A percentile compares a stretch with the other conserved stretches of the same genome.
Evolutionary conservation across 92 coral and sea anemone species (phyloP).

Genomic region (Palythoa grandiflora): DNA sequence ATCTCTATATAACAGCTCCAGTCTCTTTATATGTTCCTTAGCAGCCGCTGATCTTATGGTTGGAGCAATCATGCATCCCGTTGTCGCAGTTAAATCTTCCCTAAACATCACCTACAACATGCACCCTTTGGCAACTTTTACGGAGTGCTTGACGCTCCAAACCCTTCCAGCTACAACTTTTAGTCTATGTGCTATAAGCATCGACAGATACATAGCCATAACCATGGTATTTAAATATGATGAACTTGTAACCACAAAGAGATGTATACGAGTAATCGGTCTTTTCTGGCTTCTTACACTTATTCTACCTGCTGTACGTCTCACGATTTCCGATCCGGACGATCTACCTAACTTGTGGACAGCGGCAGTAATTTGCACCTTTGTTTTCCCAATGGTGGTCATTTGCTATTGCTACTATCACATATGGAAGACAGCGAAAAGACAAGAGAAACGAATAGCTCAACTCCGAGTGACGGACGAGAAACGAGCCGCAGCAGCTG

Average conservation of each 20-base stretch:
- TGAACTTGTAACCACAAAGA: constrained; percentile 32
- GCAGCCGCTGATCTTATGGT: constrained; percentile 40
- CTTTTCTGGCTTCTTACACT: constrained; percentile 26
- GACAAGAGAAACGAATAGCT: constrained; percentile 5
- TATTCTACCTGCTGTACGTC: constrained; percentile 21
- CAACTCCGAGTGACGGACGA: constrained; percentile 9
- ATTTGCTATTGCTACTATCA: constrained; percentile 44
- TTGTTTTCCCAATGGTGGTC: constrained; percentile 28
- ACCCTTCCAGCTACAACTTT: constrained; percentile 44
- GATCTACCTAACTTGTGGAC: constrained; percentile 45
- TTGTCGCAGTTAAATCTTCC: constrained; percentile 33
- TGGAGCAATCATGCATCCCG: constrained; percentile 35
- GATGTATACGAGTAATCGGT: constrained; percentile 13
- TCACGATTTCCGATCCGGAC: constrained; percentile 9
- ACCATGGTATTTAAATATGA: constrained; percentile 31
- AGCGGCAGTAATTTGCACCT: constrained; percentile 35
- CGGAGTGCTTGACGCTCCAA: constrained; percentile 34
- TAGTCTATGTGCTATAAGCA: constrained; percentile 32
- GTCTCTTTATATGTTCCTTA: constrained; percentile 40
- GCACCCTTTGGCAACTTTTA: constrained; percentile 28
- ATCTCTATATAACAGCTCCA: constrained; percentile 32
- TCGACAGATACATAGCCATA: constrained; percentile 25
- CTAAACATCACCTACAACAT: constrained; percentile 23
- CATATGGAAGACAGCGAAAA: constrained; percentile 39
- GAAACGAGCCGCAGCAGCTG: constrained; percentile 20